Percentiles rank a stretch among this genome's conserved stretches.
phyloP scores from a whole-genome alignment of 2,113 vertebrate species.

The Phylloscopus trochilus region DNA sequence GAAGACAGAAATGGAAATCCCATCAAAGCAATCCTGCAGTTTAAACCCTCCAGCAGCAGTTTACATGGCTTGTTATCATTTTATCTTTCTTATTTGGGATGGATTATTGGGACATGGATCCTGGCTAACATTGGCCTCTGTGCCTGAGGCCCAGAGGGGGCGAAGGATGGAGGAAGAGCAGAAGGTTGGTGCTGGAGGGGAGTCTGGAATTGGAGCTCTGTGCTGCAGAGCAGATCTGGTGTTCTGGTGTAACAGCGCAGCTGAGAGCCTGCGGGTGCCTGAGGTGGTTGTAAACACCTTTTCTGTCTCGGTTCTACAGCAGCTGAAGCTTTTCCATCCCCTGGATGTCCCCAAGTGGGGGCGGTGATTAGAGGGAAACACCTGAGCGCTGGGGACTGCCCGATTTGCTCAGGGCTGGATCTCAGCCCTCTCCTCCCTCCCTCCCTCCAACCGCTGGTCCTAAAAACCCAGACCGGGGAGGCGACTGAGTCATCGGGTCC shows the following conservation, averaged over 20 bases:
- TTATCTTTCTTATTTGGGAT: neutral
- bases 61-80: neutral
- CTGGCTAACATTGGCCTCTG: neutral
- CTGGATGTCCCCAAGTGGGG: neutral
- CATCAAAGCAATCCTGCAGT: neutral
- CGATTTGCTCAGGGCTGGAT: neutral
- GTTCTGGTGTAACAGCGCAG: neutral
- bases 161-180: neutral
- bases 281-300: neutral
- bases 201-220: neutral
- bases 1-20: constrained; percentile 31
- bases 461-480: neutral
- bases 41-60: neutral
- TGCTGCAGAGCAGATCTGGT: neutral
- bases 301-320: neutral
- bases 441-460: neutral
- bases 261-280: neutral
- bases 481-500: neutral
- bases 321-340: neutral
- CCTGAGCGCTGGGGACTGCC: neutral
- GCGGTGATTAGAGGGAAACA: neutral
- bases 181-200: fast-evolving
- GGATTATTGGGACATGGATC: neutral
- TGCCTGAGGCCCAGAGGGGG: neutral
- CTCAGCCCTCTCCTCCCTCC: neutral